Percentiles rank a stretch among this genome's conserved stretches.
Conservation (phyloP, 2,888 invertebrate species). For the Anoplius nigerrimus region DNA sequence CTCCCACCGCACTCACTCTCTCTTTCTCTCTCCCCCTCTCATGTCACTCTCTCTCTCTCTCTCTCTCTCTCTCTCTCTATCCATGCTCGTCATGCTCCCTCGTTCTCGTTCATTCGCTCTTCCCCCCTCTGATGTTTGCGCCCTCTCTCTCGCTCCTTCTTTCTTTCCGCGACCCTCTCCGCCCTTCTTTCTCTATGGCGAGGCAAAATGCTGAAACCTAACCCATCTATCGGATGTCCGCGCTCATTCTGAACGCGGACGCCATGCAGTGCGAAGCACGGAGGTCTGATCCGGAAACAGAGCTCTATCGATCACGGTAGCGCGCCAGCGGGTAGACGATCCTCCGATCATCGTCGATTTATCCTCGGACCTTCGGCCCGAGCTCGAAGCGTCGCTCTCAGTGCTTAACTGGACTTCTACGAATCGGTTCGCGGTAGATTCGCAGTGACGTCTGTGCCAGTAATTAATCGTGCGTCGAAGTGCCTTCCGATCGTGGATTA, state of each 20-base stretch:
- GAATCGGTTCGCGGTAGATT: too few species aligned
- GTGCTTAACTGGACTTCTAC: neutral
- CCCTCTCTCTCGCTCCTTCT: constrained; percentile 14
- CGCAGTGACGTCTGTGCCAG: too few species aligned
- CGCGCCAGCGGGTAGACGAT: neutral
- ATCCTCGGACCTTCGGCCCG: too few species aligned
- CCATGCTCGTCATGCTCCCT: constrained; percentile 16
- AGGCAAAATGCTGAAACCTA: constrained; percentile 62
- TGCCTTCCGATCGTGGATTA: too few species aligned
- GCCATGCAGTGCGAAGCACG: constrained; percentile 73
- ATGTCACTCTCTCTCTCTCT: constrained; percentile 18
- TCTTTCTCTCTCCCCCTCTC: constrained; percentile 52
- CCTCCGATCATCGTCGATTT: constrained; percentile 22
- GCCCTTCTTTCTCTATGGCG: constrained; percentile 48
- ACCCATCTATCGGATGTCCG: constrained; percentile 71
- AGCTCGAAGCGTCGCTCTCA: too few species aligned
- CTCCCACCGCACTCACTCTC: constrained; percentile 19
- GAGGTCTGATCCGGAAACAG: constrained; percentile 51
- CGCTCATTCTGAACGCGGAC: constrained; percentile 69
- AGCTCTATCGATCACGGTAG: neutral
- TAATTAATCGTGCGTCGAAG: too few species aligned
- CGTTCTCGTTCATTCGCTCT: constrained; percentile 22
- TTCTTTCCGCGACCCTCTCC: constrained; percentile 53
- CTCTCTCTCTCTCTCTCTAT: constrained; percentile 31
- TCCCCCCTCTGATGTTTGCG: constrained; percentile 34